Base-by-base conservation (phyloP, 2,888 invertebrate genomes). In the Troglohyphantes excavatus region DNA sequence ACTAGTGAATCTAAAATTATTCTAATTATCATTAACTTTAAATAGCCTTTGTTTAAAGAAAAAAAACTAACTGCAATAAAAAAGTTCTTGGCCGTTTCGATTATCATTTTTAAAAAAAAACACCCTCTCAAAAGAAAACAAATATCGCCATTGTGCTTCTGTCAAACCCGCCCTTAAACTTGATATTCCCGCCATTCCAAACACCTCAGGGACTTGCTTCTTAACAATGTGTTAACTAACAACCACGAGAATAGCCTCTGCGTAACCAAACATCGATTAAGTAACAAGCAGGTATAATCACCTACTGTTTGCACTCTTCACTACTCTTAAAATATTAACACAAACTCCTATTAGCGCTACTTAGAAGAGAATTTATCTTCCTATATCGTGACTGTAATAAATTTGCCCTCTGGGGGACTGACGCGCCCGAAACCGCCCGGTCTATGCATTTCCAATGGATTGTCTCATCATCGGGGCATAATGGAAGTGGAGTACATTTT, bases 221-320 rank as follows among this genome's bases (percentile, higher is more conserved):
- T 63, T 29, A 76, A 33, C 39, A 39, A 76, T 29, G 33, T 43
- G 76, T 39, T 63, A 63, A 76, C 76, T 61, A 68, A 2, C 68
- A 29, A 7, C n/a, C 43, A 39, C 2, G 26, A n/a, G 19, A 61
- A 63, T 17, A 23, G 11, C 21, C 21, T 63, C 76, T 65, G 3
- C 39, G 43, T 72, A 26, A 39, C 13, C 33, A 33, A 33, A 61
- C 21, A 11, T 21, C 61, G 19, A 75, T 75, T 75, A 61, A 75
- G 59, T 21, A 59, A 75, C 61, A n/a, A 29, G 27, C 23, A 61
- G 46, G 23, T 63, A 23, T 39, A 63, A 78, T 78, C 76, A 43
- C 23, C 23, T 33, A n/a, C 65, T 63, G 17, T 46, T 17, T 17
- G 3, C 21, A 26, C 27, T 70, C 23, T 23, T 78, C 29, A 43